These are phyloP conservation scores for Lasioglossum vierecki DNA, from an alignment of 2,888 invertebrate species.

Conservation along the genomic window DNA sequence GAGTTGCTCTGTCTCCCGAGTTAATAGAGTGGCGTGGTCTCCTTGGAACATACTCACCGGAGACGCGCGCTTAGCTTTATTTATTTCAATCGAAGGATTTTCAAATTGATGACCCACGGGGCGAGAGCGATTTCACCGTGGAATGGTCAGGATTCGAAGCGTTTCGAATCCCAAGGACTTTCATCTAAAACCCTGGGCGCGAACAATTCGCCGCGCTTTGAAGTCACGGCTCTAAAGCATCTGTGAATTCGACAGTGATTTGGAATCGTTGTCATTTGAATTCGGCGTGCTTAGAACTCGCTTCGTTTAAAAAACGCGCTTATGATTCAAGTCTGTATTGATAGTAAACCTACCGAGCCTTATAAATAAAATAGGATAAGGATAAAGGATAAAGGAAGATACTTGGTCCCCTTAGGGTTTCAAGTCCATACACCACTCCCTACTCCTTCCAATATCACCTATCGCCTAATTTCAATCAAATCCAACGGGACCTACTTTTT, in stretches of 20 bases:
- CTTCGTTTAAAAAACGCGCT: background rate
- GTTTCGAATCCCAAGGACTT: background rate
- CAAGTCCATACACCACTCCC: no score
- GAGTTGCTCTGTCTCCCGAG: background rate
- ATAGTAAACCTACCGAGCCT: no score
- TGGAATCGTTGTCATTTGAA: background rate
- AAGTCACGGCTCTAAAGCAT: no score
- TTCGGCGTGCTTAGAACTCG: background rate
- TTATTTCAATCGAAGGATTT: background rate
- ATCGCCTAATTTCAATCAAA: no score
- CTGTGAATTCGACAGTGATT: background rate
- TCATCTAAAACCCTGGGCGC: no score
- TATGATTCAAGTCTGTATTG: background rate
- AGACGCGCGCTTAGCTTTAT: background rate
- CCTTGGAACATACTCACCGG: background rate
- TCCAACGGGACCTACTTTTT: no score
- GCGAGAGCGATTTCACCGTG: background rate
- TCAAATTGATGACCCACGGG: background rate
- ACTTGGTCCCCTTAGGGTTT: no score
- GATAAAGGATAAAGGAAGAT: no score
- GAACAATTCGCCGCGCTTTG: no score
- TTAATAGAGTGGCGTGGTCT: constrained; percentile 4
- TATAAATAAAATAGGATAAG: no score
- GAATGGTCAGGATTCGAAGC: background rate
- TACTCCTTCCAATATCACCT: no score